Conservation (phyloP, 2,888 invertebrate species). For the Cheilosia vulpina region DNA sequence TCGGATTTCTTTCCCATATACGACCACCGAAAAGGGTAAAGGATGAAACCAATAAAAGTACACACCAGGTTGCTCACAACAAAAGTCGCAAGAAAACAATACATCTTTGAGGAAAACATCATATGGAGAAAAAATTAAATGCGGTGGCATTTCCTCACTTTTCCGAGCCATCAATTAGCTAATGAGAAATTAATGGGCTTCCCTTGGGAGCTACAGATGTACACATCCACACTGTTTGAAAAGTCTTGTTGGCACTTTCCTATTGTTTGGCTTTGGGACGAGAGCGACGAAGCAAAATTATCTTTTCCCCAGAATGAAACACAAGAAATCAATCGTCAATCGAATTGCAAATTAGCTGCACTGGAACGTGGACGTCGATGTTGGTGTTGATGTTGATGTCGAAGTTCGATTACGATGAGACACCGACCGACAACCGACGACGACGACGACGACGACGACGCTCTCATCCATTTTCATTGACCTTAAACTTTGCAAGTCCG, state of each 20-base stretch:
- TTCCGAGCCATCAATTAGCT: slow-evolving; percentile 59
- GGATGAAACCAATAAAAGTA: slow-evolving; percentile 58
- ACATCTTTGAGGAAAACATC: background rate
- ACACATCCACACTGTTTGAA: background rate
- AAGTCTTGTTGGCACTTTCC: slow-evolving; percentile 25
- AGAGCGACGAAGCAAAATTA: slow-evolving; percentile 33
- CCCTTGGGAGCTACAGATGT: slow-evolving; percentile 28
- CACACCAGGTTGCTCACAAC: slow-evolving; percentile 10
- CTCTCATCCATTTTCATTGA: slow-evolving; percentile 31
- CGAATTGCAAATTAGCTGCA: slow-evolving; percentile 17
- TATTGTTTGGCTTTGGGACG: background rate
- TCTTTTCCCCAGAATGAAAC: slow-evolving; percentile 20
- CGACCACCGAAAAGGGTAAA: slow-evolving; percentile 35
- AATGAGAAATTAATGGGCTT: slow-evolving; percentile 67
- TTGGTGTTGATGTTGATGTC: slow-evolving; percentile 14
- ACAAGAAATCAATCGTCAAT: slow-evolving; percentile 58
- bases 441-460: background rate
- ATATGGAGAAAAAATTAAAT: slow-evolving; percentile 38
- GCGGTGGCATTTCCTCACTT: slow-evolving; percentile 51
- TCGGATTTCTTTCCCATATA: slow-evolving; percentile 6
- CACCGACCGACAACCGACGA: background rate
- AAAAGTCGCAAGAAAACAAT: slow-evolving; percentile 2
- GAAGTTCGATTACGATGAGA: slow-evolving; percentile 44
- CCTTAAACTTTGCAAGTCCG: slow-evolving; percentile 47
- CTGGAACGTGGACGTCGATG: background rate